These are phyloP conservation scores for Trididemnum nubilum DNA, from an alignment of 23 tunicate genomes.

Conservation along the genomic window DNA sequence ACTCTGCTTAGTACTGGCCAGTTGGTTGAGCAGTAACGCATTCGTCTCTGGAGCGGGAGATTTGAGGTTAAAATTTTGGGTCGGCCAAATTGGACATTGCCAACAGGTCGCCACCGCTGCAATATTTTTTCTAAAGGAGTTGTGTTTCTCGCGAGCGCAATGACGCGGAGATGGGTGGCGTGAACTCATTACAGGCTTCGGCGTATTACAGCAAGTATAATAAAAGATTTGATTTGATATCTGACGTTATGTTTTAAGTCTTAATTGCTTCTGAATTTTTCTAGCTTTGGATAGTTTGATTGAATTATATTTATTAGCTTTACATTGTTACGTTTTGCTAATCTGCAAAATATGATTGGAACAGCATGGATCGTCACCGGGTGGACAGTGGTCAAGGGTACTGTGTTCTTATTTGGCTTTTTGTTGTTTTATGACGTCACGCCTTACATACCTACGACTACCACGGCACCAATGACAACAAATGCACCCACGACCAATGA, in stretches of 20 bases:
- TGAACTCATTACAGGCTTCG: neutral
- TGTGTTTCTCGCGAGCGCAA: neutral
- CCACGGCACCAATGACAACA: slow-evolving; percentile 1
- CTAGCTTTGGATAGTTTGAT: too few species aligned
- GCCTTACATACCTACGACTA: slow-evolving; percentile 19
- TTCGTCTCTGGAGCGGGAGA: neutral
- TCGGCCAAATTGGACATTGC: neutral
- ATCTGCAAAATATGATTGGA: slow-evolving; percentile 19
- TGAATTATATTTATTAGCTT: too few species aligned
- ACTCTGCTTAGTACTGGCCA: too few species aligned
- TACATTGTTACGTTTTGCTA: too few species aligned
- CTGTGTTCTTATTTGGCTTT: slow-evolving; percentile 58
- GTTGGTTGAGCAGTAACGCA: neutral
- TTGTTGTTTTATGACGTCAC: slow-evolving; percentile 34
- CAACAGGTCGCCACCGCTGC: neutral
- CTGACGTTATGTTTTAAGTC: too few species aligned
- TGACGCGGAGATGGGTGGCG: neutral
- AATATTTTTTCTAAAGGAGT: neutral
- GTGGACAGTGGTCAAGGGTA: slow-evolving; percentile 47
- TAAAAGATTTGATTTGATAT: neutral
- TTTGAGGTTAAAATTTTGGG: neutral
- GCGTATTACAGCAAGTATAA: neutral
- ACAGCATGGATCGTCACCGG: slow-evolving; percentile 67
- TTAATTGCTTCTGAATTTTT: too few species aligned
- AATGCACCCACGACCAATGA: neutral